A percentile compares a stretch with the other conserved stretches of the same genome.
phyloP scores from a whole-genome alignment of 2,888 invertebrate genomes.

The Dione vanillae region DNA sequence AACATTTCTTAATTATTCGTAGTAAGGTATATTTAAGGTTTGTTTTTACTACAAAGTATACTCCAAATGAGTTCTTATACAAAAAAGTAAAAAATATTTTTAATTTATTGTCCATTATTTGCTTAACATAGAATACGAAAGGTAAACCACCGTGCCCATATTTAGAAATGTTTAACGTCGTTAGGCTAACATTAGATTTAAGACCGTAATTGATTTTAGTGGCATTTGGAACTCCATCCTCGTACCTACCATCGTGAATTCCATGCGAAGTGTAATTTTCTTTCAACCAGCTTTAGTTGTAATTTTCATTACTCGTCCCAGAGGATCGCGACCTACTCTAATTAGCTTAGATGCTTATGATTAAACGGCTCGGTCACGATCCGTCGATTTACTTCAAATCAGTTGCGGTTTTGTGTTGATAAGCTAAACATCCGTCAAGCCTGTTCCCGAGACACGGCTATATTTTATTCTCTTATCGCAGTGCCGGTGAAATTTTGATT shows the following conservation, averaged over 20 bases:
- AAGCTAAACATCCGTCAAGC: slow-evolving; percentile 70
- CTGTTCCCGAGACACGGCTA: slow-evolving; percentile 55
- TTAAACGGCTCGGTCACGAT: slow-evolving; percentile 80
- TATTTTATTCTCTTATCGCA: slow-evolving; percentile 54
- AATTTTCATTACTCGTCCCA: slow-evolving; percentile 80
- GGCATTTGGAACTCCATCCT: slow-evolving; percentile 40
- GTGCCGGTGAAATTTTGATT: neutral
- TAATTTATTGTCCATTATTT: neutral
- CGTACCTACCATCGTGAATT: slow-evolving; percentile 39
- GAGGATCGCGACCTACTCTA: slow-evolving; percentile 81
- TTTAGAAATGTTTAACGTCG: slow-evolving; percentile 31
- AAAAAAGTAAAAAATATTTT: neutral
- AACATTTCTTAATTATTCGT: too few species aligned
- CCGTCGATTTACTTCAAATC: slow-evolving; percentile 78
- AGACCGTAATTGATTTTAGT: slow-evolving; percentile 42
- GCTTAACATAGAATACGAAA: slow-evolving; percentile 3
- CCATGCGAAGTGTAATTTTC: slow-evolving; percentile 65
- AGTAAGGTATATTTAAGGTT: too few species aligned
- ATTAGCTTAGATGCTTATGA: slow-evolving; percentile 82
- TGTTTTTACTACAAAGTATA: neutral
- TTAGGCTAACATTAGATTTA: slow-evolving; percentile 32
- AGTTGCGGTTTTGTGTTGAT: slow-evolving; percentile 74
- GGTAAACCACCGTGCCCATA: slow-evolving; percentile 11
- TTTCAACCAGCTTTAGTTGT: slow-evolving; percentile 75
- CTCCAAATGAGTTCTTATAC: too few species aligned